Evolutionary conservation across 2,888 invertebrate genomes (phyloP).

Genomic region (Standfussiana lucernea): DNA sequence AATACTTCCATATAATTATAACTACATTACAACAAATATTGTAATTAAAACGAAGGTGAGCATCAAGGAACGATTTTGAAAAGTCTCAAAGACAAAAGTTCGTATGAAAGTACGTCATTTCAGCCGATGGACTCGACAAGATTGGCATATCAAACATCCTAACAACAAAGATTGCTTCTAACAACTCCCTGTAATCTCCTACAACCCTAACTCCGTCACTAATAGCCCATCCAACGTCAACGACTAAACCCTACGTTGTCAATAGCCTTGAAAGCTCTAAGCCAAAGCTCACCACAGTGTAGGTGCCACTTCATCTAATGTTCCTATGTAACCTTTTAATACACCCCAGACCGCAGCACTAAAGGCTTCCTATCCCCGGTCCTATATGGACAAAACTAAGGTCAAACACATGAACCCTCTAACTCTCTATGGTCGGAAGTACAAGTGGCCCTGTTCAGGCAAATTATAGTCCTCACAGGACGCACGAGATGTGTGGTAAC

Average conservation of each 20-base stretch:
- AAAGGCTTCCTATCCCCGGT: constrained; percentile 5
- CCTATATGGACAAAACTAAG: constrained; percentile 27
- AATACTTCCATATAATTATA: too few species aligned
- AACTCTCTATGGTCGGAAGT: constrained; percentile 19
- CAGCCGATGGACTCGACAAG: neutral
- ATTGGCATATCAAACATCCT: neutral
- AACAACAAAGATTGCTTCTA: constrained; percentile 2
- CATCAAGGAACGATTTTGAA: neutral
- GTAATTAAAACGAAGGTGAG: neutral
- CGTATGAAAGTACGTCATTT: neutral
- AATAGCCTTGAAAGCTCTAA: constrained; percentile 28
- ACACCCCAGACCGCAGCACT: neutral
- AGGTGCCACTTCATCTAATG: constrained; percentile 30
- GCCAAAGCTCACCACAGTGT: neutral
- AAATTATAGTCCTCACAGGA: constrained; percentile 27
- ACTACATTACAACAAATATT: too few species aligned
- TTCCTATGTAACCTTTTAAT: constrained; percentile 29
- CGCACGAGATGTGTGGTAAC: constrained; percentile 2
- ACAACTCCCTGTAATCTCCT: neutral
- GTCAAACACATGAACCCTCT: constrained; percentile 13
- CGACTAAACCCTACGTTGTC: constrained; percentile 11
- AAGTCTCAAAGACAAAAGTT: neutral
- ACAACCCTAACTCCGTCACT: neutral
- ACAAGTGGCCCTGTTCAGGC: constrained; percentile 13
- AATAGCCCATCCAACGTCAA: neutral